A percentile compares a stretch with the other conserved stretches of the same genome.
phyloP scores from a whole-genome alignment of 2,113 vertebrate species.

The Rhadina sibilatrix region DNA sequence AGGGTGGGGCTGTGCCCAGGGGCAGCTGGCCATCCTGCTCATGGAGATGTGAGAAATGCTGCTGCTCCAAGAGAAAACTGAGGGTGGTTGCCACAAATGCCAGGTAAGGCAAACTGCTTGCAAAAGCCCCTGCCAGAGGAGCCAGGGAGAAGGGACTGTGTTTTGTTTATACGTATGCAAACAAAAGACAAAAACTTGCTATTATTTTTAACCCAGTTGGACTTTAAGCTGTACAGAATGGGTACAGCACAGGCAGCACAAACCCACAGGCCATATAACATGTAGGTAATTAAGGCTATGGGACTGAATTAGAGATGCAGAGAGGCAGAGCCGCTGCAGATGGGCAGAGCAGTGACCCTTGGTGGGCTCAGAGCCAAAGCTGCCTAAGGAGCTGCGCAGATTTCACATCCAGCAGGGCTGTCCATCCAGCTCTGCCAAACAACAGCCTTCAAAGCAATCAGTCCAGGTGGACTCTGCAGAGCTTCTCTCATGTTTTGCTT shows the following conservation, averaged over 20 bases:
- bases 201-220: neutral
- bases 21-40: neutral
- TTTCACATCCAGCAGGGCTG: neutral
- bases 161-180: accelerated
- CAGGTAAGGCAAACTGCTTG: neutral
- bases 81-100: neutral
- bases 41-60: neutral
- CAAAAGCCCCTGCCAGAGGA: neutral
- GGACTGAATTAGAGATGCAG: neutral
- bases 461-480: neutral
- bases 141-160: neutral
- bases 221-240: neutral
- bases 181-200: neutral
- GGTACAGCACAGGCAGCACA: accelerated
- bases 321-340: neutral
- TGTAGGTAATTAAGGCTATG: neutral
- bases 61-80: neutral
- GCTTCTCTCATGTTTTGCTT: neutral
- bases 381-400: neutral
- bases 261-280: neutral
- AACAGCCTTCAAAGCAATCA: accelerated
- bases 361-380: neutral
- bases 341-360: neutral
- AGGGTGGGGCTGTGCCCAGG: neutral
- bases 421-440: neutral